Evolutionary conservation across 2,113 vertebrate species (phyloP).

Genomic region (Vidua macroura): DNA sequence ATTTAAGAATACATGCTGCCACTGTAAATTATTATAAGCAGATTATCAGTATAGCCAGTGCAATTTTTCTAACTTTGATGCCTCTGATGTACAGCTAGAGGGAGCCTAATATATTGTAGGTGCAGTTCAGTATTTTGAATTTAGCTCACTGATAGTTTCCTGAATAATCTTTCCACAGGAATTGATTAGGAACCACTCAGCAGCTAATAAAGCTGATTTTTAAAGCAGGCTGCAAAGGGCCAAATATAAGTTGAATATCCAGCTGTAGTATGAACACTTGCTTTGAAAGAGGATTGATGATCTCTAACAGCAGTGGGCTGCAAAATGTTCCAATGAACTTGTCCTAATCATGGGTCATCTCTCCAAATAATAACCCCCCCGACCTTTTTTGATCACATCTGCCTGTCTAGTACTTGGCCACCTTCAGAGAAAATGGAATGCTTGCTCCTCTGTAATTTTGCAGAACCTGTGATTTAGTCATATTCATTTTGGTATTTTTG

Average conservation of each 20-base stretch:
- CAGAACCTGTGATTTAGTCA: neutral
- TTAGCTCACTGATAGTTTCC: neutral
- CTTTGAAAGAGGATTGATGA: neutral
- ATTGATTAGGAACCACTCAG: neutral
- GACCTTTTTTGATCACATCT: accelerated
- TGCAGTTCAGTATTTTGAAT: neutral
- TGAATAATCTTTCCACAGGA: neutral
- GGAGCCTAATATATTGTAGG: neutral
- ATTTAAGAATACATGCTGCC: neutral
- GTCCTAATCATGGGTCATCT: neutral
- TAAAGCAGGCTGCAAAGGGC: neutral
- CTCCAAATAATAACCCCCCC: neutral
- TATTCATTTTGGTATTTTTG: neutral
- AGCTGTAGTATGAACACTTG: neutral
- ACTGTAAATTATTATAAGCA: neutral
- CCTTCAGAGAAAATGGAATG: neutral
- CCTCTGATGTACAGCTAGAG: neutral
- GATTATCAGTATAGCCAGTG: neutral
- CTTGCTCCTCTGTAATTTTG: neutral
- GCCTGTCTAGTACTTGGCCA: neutral
- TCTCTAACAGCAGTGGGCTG: neutral
- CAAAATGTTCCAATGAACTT: neutral
- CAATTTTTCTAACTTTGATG: neutral
- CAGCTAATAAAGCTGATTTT: neutral
- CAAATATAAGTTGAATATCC: neutral